Percentiles rank a stretch among this genome's conserved stretches.
These are phyloP conservation scores for Latheticus oryzae DNA, from an alignment of 2,888 invertebrate species.

Conservation along the genomic window DNA sequence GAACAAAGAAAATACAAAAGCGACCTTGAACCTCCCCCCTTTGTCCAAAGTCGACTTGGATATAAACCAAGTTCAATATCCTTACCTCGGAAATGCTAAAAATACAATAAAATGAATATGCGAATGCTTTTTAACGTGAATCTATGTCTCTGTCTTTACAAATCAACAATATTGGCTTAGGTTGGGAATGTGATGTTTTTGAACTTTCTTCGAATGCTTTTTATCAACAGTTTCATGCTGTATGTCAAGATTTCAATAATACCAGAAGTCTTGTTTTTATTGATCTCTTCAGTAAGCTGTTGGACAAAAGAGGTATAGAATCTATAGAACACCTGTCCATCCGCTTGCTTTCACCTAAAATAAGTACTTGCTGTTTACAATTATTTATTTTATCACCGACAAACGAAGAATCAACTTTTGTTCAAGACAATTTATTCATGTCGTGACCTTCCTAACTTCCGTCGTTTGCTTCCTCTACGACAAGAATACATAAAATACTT, in stretches of 20 bases:
- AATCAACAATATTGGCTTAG: slow-evolving; percentile 16
- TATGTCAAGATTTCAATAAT: slow-evolving; percentile 21
- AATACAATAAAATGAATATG: slow-evolving; percentile 42
- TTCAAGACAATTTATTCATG: slow-evolving; percentile 18
- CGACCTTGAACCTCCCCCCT: slow-evolving; percentile 51
- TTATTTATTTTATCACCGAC: no score
- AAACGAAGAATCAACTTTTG: slow-evolving; percentile 28
- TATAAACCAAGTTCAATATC: slow-evolving; percentile 52
- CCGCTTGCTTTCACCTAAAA: slow-evolving; percentile 38
- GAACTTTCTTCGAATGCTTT: no score
- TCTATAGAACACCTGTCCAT: slow-evolving; percentile 36
- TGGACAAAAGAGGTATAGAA: slow-evolving; percentile 32
- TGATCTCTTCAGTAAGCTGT: no score
- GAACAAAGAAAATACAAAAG: slow-evolving; percentile 48
- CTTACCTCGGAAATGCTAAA: slow-evolving; percentile 49
- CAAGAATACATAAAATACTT: slow-evolving; percentile 29
- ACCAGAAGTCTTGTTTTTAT: no score
- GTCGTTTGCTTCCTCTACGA: slow-evolving; percentile 33
- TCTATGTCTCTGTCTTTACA: no score
- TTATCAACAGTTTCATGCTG: slow-evolving; percentile 1
- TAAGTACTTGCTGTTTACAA: no score
- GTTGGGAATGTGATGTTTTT: slow-evolving; percentile 17
- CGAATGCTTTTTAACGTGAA: slow-evolving; percentile 16
- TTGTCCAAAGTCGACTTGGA: slow-evolving; percentile 45
- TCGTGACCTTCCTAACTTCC: slow-evolving; percentile 32